Conservation (phyloP, 2,888 invertebrate genomes). For the Lithophane leautieri region DNA sequence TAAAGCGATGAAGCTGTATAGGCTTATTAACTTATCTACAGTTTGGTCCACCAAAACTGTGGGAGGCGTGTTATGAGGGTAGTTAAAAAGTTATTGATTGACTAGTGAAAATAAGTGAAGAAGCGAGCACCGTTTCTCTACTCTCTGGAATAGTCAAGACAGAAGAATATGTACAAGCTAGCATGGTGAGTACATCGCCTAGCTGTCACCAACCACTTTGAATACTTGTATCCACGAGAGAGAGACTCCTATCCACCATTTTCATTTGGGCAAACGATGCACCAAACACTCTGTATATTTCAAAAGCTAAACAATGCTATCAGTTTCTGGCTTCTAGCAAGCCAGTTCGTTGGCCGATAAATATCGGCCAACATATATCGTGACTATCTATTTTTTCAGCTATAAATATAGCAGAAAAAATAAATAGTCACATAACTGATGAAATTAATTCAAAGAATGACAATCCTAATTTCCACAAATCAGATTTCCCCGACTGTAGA, state of each 20-base stretch:
- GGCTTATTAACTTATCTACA: neutral
- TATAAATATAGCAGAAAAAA: neutral
- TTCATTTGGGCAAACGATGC: too few relatives aligned
- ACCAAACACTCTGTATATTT: too few relatives aligned
- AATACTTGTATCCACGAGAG: too few relatives aligned
- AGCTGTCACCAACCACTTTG: too few relatives aligned
- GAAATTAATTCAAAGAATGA: neutral
- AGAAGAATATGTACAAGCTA: neutral
- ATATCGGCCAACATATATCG: too few relatives aligned
- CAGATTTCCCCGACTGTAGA: constrained; percentile 2
- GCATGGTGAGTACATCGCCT: neutral
- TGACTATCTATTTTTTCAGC: too few relatives aligned
- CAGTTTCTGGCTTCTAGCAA: too few relatives aligned
- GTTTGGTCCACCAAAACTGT: neutral
- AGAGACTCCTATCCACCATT: too few relatives aligned
- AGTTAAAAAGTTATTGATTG: neutral
- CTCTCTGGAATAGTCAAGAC: neutral
- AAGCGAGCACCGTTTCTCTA: neutral
- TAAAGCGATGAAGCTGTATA: neutral
- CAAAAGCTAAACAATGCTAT: too few relatives aligned
- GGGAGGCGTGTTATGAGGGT: neutral
- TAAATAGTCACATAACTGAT: neutral
- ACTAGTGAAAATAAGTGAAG: neutral
- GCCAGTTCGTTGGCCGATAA: too few relatives aligned
- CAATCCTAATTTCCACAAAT: neutral